phyloP scores from a whole-genome alignment of 2,797 vertebrate species.

The Sebastes nivosus region DNA sequence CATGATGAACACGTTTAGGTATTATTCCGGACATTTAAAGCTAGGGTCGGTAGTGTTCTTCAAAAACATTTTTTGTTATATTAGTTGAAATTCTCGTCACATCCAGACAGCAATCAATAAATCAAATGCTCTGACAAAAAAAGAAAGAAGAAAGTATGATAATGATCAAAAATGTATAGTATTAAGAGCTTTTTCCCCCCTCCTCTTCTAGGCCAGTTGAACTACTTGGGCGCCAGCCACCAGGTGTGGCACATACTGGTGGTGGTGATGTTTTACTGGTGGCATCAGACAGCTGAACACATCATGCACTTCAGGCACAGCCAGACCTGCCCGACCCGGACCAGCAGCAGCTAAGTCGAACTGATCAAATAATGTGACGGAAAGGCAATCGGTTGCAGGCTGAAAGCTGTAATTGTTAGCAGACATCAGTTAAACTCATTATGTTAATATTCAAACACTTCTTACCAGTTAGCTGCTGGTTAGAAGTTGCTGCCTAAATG shows the following conservation, averaged over 20 bases:
- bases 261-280: slow-evolving; percentile 98
- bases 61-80: too few species aligned
- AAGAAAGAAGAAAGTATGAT: not conserved
- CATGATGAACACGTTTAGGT: not conserved
- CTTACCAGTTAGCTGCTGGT: not conserved
- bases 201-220: slow-evolving; percentile 89
- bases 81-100: too few species aligned
- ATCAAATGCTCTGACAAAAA: too few species aligned
- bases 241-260: slow-evolving; percentile 98
- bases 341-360: slow-evolving; percentile 62
- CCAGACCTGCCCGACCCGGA: slow-evolving; percentile 82
- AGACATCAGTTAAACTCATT: not conserved
- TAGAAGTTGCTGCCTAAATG: slow-evolving; percentile 4
- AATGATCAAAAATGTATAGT: not conserved
- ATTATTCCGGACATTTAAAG: not conserved
- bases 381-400: not conserved
- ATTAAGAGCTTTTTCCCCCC: not conserved
- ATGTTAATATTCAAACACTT: not conserved
- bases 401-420: not conserved
- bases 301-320: slow-evolving; percentile 95
- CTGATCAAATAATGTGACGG: not conserved
- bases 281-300: slow-evolving; percentile 94
- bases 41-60: too few species aligned
- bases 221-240: slow-evolving; percentile 97
- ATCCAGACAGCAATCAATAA: too few species aligned